Evolutionary conservation across 1,140 invertebrate genomes (phyloP), one percentile per base, ranked within the genome.

Genomic region (Bactericera cockerelli): DNA sequence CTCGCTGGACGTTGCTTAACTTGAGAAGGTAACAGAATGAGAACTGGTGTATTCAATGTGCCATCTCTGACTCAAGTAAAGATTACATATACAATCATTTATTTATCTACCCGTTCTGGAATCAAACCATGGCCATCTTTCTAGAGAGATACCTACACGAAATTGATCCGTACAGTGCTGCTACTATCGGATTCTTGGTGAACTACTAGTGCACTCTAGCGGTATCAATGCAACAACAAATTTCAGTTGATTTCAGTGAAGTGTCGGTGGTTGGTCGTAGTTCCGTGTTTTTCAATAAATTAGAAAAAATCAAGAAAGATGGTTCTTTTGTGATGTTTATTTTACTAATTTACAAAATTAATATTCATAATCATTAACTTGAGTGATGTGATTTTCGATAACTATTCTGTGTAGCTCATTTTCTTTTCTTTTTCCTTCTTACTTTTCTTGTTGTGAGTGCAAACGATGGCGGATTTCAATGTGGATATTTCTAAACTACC

Each of bases 401-500:
- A n/a, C 13, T 31, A 6, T 31, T 4, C 4, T 16, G 42, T 49
- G 42, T 49, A 49, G 22, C 42, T 49, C 22, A 22, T 49, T 19
- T 8, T 49, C 19, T n/a, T n/a, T n/a, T n/a, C n/a, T 49, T 49
- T 49, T 49, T 49, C 22, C n/a, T 19, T 19, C n/a, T 49, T 19
- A 19, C n/a, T 49, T 49, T 49, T 49, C 42, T 22, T 16, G 6
- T 16, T 49, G 22, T 49, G 42, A 31, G 24, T 31, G 33, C 6
- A 28, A n/a, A 64, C 49, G 22, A 80, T 82, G 79, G 78, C 77
- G 65, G 80, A 82, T 66, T 71, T 76, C 66, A 77, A 78, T 75
- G 77, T 84, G 69, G 81, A 83, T 71, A 68, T 82, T 66, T 76
- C 79, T 65, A 81, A 80, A 69, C 74, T 93, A 61, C 89, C 89